Evolutionary conservation across 1,140 invertebrate species (phyloP).

Genomic region (Zaprionus taronus): DNA sequence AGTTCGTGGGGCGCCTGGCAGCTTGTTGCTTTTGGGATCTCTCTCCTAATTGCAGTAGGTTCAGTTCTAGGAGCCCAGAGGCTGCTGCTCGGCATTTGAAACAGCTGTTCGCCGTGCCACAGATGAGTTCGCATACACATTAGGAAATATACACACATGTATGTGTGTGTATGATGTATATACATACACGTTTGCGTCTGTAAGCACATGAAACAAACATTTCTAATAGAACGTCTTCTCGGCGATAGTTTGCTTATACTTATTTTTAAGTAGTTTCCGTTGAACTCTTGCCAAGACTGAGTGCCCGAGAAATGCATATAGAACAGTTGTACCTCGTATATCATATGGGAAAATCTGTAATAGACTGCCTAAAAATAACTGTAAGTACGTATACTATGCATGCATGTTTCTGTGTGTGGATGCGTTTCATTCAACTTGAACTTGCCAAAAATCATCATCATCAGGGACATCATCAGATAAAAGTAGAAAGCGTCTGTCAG

Average conservation of each 20-base stretch:
- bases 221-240: constrained; percentile 32
- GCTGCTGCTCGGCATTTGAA: constrained; percentile 20
- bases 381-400: constrained; percentile 2
- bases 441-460: constrained; percentile 59
- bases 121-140: constrained; percentile 16
- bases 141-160: constrained; percentile 4
- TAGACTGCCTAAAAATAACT: constrained; percentile 67
- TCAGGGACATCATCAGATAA: constrained; percentile 29
- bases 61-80: constrained; percentile 25
- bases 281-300: constrained; percentile 27
- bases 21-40: constrained; percentile 69
- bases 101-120: constrained; percentile 41
- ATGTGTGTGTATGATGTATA: constrained; percentile 1
- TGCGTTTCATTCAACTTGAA: constrained; percentile 79
- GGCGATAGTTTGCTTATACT: constrained; percentile 27
- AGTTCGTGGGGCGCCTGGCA: constrained; percentile 37
- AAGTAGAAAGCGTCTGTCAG: constrained; percentile 20
- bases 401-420: background rate
- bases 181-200: constrained; percentile 9
- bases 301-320: constrained; percentile 24
- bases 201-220: background rate
- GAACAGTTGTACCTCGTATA: background rate
- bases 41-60: constrained; percentile 17
- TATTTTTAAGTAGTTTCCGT: constrained; percentile 41
- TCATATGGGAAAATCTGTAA: constrained; percentile 55